Conservation (phyloP, 2,113 vertebrate species). For the Upupa epops region DNA sequence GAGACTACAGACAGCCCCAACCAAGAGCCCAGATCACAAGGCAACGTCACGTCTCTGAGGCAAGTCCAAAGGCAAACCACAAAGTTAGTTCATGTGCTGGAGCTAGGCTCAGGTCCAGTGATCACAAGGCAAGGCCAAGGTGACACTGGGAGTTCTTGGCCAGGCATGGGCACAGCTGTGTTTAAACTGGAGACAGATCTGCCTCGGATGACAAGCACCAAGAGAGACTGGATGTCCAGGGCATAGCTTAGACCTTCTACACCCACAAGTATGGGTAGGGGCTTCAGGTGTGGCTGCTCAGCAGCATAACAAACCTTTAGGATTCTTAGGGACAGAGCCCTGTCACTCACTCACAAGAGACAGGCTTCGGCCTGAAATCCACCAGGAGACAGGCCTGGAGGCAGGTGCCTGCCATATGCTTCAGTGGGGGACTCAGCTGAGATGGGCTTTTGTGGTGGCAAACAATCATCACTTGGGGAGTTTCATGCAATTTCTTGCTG, state of each 20-base stretch:
- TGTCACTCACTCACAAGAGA: not conserved
- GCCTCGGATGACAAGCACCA: not conserved
- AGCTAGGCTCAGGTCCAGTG: not conserved
- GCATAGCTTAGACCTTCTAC: not conserved
- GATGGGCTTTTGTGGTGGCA: not conserved
- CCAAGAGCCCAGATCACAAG: not conserved
- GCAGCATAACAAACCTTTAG: not conserved
- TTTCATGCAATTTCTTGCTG: not conserved
- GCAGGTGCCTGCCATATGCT: not conserved
- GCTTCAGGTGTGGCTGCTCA: not conserved
- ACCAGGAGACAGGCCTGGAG: not conserved
- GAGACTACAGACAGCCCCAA: not conserved
- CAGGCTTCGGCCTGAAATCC: not conserved
- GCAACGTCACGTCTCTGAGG: not conserved
- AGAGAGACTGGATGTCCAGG: not conserved
- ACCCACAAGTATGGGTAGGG: not conserved
- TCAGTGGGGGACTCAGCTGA: not conserved
- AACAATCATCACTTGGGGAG: not conserved
- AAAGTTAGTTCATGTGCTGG: not conserved
- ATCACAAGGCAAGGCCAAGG: not conserved
- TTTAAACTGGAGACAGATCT: not conserved
- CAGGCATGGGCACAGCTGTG: conserved; percentile 5
- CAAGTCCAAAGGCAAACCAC: not conserved
- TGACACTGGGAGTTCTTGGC: not conserved
- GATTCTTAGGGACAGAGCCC: not conserved